Evolutionary conservation across 2,888 invertebrate species (phyloP), one percentile per base, ranked within the genome.

Genomic region (Drosophila phalerata): DNA sequence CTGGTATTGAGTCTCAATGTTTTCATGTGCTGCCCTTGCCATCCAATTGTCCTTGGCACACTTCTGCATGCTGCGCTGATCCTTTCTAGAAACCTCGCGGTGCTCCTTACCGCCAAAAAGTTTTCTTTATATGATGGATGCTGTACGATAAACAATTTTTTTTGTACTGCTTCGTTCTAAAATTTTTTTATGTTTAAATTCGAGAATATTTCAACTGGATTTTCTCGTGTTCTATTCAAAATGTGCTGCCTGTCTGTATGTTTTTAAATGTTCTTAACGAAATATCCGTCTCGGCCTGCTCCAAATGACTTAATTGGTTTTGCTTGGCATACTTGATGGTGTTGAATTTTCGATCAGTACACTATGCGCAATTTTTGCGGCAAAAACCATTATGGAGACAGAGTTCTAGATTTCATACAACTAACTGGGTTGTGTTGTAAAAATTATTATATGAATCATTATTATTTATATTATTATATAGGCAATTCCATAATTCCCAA

Each of bases 1-100:
- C 9, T 60, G 66, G 51, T 75, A 72, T 48, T 77, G 61, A 1
- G 32, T 42, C 19, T 75, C 77, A 40, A 72, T 71, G n/a, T 62
- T 77, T 25, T 43, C 65, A 57, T 77, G 61, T 6, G 66, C 57
- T 34, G 60, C 65, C 11, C 40, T 49, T 19, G 74, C 66, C 30
- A 45, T 30, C 61, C 77, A 76, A 45, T 77, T 66, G 62, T 75
- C 77, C 42, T 61, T 42, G 34, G 17, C 32, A 45, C 42, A 10
- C 19, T 72, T 72, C 38, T 71, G 66, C 72, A 72, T 77, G 19
- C 25, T 63, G 57, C 15, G 11, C 25, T 15, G 28, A 17, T 43
- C 37, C 8, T 22, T 9, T 2, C 10, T 30, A 11, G 13, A 52
- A 32, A 42, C n/a, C 45, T 43, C 55, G 37, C n/a, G 32, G 15